Base-by-base conservation (phyloP, 2,888 invertebrate species). In the Macrosoma leucophasiata region DNA sequence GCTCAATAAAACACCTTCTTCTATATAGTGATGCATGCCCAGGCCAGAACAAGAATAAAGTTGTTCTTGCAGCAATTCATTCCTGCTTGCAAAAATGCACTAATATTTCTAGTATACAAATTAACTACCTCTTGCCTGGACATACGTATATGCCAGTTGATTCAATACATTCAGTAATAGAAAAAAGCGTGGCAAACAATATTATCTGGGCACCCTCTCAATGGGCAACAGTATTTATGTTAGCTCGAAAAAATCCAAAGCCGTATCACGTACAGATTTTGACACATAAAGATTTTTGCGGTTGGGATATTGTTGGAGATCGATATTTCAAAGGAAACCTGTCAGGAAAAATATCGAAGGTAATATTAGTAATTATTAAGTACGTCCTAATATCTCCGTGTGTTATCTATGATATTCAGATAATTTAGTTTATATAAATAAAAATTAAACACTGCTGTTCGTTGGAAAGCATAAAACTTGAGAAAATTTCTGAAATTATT, bases 41-140 rank as follows among this genome's bases (percentile, higher is more conserved):
- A 23, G 56, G 55, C 9, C 58, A 61, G 30, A 61, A 62, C 33
- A 41, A 48, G 19, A 61, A 59, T 29, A 29, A 38, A 12, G 39
- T 39, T 15, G 40, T 61, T 23, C 22, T 58, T 15, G 39, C 46
- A 21, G 46, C 40, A 27, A 30, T 39, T 8, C 10, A 15, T 7
- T 8, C 11, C 13, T 19, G 6, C n/a, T 29, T 29, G 24, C 13
- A 10, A 12, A 32, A 10, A 8, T 32, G 13, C 8, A 24, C 13
- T 7, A 17, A 24, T 19, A 17, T 29, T 6, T 12, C 11, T 13
- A 23, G 4, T 14, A 24, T 29, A 19, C 29, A 34, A 19, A 29
- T 29, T 18, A 24, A 24, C 13, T 34, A 23, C 13, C 13, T 34
- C 8, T 13, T 34, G 2, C 34, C 34, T n/a, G 34, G 34, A 11